Evolutionary conservation across 2,888 invertebrate genomes (phyloP).

Genomic region (Phaedon cochleariae): DNA sequence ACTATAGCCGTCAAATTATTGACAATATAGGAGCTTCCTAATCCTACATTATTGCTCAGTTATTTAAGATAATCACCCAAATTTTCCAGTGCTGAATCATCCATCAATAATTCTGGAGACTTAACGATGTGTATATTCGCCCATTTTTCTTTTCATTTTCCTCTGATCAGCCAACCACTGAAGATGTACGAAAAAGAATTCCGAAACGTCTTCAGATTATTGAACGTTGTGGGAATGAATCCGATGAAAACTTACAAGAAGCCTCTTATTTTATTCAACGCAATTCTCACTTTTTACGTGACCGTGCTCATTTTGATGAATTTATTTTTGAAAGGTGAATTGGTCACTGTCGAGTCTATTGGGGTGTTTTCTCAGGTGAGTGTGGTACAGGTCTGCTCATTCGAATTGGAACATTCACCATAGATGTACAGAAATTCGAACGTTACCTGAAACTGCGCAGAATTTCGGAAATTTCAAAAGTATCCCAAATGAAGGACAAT

Average conservation of each 20-base stretch:
- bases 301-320: conserved; percentile 26
- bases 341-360: conserved; percentile 32
- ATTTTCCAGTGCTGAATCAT: too few relatives aligned
- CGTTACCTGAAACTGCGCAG: too few relatives aligned
- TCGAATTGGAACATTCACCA: neutral
- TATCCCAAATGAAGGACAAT: too few relatives aligned
- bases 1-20: too few relatives aligned
- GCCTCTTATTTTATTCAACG: conserved; percentile 27
- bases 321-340: conserved; percentile 21
- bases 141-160: neutral
- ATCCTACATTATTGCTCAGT: too few relatives aligned
- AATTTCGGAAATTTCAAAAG: too few relatives aligned
- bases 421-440: neutral
- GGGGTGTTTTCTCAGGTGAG: conserved; percentile 34
- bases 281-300: conserved; percentile 22
- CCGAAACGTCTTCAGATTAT: conserved; percentile 29
- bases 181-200: conserved; percentile 31
- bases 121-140: neutral
- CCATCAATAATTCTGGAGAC: neutral
- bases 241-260: conserved; percentile 23
- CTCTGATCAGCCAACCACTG: neutral
- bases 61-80: too few relatives aligned
- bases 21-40: too few relatives aligned
- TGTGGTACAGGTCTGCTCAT: neutral
- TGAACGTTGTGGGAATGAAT: conserved; percentile 30